These are phyloP conservation scores for Cosmorhoe ocellata DNA, from an alignment of 2,888 invertebrate genomes.

Conservation along the genomic window DNA sequence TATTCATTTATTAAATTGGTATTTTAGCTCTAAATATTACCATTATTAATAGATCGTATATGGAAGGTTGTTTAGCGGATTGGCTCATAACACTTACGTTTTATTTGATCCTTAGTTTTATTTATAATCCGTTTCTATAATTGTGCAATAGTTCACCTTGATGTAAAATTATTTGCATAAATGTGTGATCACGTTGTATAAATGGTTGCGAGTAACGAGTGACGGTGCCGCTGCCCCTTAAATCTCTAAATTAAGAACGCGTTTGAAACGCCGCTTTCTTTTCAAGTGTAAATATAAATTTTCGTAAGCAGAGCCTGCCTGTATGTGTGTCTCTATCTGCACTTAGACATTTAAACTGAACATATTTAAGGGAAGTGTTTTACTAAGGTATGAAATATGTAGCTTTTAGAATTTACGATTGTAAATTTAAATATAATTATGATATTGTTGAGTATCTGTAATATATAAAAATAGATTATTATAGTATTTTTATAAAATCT, in stretches of 20 bases:
- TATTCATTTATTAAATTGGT: no score
- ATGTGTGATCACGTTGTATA: conserved; percentile 21
- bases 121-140: conserved; percentile 24
- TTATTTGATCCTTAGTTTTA: conserved; percentile 7
- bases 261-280: conserved; percentile 49
- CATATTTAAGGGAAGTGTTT: conserved; percentile 40
- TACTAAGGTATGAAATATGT: conserved; percentile 53
- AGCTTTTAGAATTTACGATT: conserved; percentile 66
- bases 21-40: no score
- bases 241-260: conserved; percentile 37
- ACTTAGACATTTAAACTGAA: conserved; percentile 41
- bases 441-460: conserved; percentile 77
- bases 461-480: conserved; percentile 66
- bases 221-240: conserved; percentile 38
- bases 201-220: conserved; percentile 2
- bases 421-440: conserved; percentile 76
- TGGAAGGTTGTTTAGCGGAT: no score
- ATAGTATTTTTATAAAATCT: conserved; percentile 70
- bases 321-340: conserved; percentile 21
- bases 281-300: conserved; percentile 52
- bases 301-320: conserved; percentile 17
- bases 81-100: no score
- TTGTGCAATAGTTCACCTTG: conserved; percentile 59
- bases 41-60: no score
- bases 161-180: conserved; percentile 20